These are phyloP conservation scores for Spodoptera exigua DNA, from an alignment of 2,888 invertebrate species.

Conservation along the genomic window DNA sequence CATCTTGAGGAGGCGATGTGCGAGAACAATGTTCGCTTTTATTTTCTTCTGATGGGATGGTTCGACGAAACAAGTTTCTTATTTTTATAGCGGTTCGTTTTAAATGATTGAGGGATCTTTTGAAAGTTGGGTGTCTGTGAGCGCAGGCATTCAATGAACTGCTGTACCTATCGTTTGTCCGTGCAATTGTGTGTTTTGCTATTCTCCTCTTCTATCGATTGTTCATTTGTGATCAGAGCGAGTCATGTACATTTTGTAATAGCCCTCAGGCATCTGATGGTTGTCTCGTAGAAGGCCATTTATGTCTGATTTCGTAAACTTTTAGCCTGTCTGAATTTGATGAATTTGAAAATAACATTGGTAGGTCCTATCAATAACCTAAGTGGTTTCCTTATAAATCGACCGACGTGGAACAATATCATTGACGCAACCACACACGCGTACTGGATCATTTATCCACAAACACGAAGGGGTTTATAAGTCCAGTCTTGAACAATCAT, in stretches of 20 bases:
- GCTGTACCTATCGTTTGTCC: not conserved
- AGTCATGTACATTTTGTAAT: no score
- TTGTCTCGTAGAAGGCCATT: no score
- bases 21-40: constrained; percentile 74
- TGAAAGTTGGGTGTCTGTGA: constrained; percentile 1
- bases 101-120: constrained; percentile 53
- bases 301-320: no score
- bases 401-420: not conserved
- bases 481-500: constrained; percentile 33
- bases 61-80: constrained; percentile 55
- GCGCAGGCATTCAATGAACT: constrained; percentile 10
- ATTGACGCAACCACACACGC: not conserved
- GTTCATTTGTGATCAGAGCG: not conserved
- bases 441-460: no score
- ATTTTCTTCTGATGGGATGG: constrained; percentile 68
- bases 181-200: not conserved
- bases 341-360: not conserved
- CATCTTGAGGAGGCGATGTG: constrained; percentile 76
- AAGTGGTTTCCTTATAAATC: constrained; percentile 15
- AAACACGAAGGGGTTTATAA: no score
- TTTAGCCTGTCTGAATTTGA: no score
- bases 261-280: no score
- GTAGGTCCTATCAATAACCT: no score
- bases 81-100: constrained; percentile 62
- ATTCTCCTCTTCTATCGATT: not conserved